phyloP scores from a whole-genome alignment of 2,797 vertebrate species.

The Pseudopleuronectes americanus region DNA sequence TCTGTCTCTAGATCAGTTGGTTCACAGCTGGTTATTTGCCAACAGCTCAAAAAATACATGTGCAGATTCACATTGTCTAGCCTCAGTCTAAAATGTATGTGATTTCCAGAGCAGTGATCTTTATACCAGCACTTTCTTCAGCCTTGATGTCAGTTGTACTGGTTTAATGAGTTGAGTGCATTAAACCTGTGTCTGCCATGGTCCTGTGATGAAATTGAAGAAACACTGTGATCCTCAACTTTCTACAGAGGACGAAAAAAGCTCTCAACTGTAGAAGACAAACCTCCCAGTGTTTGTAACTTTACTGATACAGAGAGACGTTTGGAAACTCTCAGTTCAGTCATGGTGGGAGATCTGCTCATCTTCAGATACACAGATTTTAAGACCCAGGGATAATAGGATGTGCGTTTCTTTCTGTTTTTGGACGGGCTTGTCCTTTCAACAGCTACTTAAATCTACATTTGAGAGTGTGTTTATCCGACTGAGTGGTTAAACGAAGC shows the following conservation, averaged over 20 bases:
- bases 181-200: conserved; percentile 14
- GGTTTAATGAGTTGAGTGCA: conserved; percentile 24
- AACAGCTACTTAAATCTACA: conserved; percentile 20
- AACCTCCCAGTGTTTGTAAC: not conserved
- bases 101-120: not conserved
- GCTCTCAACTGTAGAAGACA: conserved; percentile 12
- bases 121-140: not conserved
- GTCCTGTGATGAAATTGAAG: not conserved
- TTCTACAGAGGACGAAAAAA: conserved; percentile 16
- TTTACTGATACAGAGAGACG: not conserved
- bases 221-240: conserved; percentile 7
- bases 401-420: conserved; percentile 17
- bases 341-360: conserved; percentile 8
- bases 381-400: conserved; percentile 23
- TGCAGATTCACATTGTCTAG: too few relatives aligned
- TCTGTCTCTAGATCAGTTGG: conserved; percentile 7
- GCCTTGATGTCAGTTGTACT: not conserved
- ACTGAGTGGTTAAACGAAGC: conserved; percentile 46
- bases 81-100: not conserved
- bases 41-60: too few relatives aligned
- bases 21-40: not conserved
- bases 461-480: conserved; percentile 43
- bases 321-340: conserved; percentile 12
- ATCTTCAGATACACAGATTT: conserved; percentile 31
- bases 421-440: conserved; percentile 13